These are phyloP conservation scores for Ceratotherium simum DNA, from an alignment of 2,113 vertebrate species.

Conservation along the genomic window DNA sequence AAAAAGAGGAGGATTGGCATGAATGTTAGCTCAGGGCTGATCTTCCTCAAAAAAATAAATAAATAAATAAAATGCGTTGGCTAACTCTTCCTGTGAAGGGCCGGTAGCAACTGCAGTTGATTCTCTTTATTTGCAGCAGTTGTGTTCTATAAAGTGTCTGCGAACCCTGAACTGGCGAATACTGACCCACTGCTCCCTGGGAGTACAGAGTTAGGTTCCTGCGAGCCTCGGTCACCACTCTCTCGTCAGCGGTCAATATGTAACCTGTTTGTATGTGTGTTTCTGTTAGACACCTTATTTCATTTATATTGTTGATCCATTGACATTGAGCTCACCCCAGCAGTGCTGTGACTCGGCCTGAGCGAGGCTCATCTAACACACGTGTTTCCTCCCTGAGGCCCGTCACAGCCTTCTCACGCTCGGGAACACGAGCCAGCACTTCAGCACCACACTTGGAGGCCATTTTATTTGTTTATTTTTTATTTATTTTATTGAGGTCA, in stretches of 20 bases:
- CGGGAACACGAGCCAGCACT: not conserved
- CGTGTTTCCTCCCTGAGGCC: fast-evolving
- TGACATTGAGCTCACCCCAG: not conserved
- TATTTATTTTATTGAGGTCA: too few relatives aligned
- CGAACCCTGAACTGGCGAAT: not conserved
- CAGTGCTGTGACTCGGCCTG: not conserved
- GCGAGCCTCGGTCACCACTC: not conserved
- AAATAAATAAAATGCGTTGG: not conserved
- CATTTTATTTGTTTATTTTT: too few relatives aligned
- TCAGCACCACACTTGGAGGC: too few relatives aligned
- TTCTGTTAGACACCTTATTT: not conserved
- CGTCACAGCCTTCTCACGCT: fast-evolving
- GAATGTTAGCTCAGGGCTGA: too few relatives aligned
- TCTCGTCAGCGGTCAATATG: fast-evolving
- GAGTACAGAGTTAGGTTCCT: not conserved
- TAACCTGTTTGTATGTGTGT: too few relatives aligned
- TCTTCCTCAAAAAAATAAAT: too few relatives aligned
- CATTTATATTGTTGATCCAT: not conserved
- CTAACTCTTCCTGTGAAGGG: not conserved
- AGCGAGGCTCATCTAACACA: not conserved
- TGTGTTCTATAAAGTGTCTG: fast-evolving
- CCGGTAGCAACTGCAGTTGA: not conserved
- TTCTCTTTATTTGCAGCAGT: fast-evolving
- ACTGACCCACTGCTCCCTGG: fast-evolving
- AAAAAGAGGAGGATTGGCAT: too few relatives aligned